Evolutionary conservation across 2,797 vertebrate species (phyloP).

Genomic region (Molossus alvarezi): DNA sequence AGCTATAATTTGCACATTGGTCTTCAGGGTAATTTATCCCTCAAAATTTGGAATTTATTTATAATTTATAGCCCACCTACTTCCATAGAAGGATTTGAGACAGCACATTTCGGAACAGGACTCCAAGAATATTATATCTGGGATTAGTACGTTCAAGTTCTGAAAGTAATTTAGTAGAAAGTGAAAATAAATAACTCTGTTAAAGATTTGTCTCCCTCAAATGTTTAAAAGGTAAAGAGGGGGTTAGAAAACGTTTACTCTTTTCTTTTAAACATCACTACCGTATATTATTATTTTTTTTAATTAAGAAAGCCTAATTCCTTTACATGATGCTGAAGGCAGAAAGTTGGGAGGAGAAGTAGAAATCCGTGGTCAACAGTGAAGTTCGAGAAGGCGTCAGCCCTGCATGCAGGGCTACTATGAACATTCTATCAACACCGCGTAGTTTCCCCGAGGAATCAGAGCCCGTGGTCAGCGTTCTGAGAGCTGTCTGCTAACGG

Average conservation of each 20-base stretch:
- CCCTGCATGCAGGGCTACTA: neutral
- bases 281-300: conserved; percentile 35
- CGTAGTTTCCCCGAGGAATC: conserved; percentile 52
- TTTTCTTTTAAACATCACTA: conserved; percentile 57
- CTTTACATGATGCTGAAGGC: conserved; percentile 66
- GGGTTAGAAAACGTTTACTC: conserved; percentile 42
- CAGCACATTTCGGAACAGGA: conserved; percentile 43
- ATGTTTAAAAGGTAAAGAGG: conserved; percentile 68
- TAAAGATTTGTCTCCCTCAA: conserved; percentile 61
- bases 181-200: conserved; percentile 79
- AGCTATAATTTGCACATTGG: conserved; percentile 78
- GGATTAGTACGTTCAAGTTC: conserved; percentile 62
- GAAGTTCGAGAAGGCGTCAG: conserved; percentile 39
- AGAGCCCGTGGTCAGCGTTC: neutral
- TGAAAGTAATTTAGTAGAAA: conserved; percentile 75
- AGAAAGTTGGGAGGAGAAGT: conserved; percentile 55
- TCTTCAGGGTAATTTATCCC: conserved; percentile 73
- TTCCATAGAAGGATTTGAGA: conserved; percentile 61
- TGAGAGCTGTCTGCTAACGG: neutral
- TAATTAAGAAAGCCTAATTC: conserved; percentile 63
- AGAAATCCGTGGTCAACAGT: conserved; percentile 57
- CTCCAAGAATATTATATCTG: conserved; percentile 76
- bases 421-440: conserved; percentile 60
- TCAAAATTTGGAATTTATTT: conserved; percentile 78
- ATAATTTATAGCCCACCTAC: conserved; percentile 75